A percentile compares a stretch with the other conserved stretches of the same genome.
phyloP scores from a whole-genome alignment of 2,113 vertebrate species.

The Mirounga angustirostris region DNA sequence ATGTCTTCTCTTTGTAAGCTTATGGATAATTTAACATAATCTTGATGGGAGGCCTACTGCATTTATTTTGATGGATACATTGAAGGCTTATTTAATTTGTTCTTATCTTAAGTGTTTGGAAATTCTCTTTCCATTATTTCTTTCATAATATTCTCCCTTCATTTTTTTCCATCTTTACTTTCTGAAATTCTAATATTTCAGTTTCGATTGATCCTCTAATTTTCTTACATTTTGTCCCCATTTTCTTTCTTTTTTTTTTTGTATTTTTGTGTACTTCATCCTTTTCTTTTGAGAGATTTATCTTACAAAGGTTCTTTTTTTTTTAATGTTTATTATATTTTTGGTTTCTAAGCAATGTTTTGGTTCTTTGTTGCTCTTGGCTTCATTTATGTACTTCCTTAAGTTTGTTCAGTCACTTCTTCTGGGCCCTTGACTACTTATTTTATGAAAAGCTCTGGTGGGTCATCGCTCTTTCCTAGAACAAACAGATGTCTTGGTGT shows the following conservation, averaged over 20 bases:
- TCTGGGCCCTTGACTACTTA: neutral
- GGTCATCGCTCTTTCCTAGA: neutral
- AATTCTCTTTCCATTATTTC: neutral
- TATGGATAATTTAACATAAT: neutral
- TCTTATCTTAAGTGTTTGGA: neutral
- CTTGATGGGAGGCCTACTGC: neutral
- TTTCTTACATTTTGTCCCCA: neutral
- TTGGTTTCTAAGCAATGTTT: neutral
- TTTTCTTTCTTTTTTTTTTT: neutral
- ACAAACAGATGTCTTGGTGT: neutral
- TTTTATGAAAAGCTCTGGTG: neutral
- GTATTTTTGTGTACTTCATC: neutral
- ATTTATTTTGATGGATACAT: neutral
- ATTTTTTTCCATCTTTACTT: neutral
- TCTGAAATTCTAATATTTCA: conserved; percentile 20
- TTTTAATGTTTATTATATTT: neutral
- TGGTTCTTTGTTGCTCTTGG: neutral
- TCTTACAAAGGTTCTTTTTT: neutral
- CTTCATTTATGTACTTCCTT: neutral
- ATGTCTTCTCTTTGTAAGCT: neutral
- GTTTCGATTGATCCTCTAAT: neutral
- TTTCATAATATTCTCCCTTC: conserved; percentile 12
- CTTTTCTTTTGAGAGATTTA: conserved; percentile 11
- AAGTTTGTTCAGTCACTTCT: neutral
- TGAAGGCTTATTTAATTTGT: neutral